phyloP scores from a whole-genome alignment of 2,797 vertebrate genomes.

The Champsocephalus gunnari region DNA sequence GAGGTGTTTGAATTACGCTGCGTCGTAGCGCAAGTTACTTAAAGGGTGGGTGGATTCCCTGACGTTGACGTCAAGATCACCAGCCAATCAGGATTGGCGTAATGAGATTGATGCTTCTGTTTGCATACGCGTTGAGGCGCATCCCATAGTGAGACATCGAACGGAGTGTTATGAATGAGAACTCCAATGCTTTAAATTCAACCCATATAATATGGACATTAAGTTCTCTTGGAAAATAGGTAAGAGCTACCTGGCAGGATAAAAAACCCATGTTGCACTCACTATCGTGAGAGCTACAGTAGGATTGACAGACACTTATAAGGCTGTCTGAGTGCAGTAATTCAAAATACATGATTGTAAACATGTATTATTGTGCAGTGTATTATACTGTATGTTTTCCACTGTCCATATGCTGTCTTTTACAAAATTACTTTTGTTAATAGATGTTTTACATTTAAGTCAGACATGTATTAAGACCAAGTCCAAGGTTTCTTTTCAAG shows the following conservation, averaged over 20 bases:
- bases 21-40: no score
- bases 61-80: no score
- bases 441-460: constrained; percentile 33
- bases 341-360: constrained; percentile 13
- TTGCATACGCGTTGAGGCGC: no score
- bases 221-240: not conserved
- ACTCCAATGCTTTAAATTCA: not conserved
- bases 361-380: constrained; percentile 2
- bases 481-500: constrained; percentile 9
- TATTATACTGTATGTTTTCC: constrained; percentile 20
- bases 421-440: constrained; percentile 11
- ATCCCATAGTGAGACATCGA: no score
- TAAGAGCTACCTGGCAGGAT: constrained; percentile 8
- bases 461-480: not conserved
- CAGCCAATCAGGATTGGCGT: no score
- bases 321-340: constrained; percentile 11
- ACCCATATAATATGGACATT: constrained; percentile 2
- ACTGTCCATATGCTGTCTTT: constrained; percentile 8
- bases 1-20: no score
- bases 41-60: no score
- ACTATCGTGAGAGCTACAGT: not conserved
- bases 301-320: constrained; percentile 20
- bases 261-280: not conserved
- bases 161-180: no score
- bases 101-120: no score